phyloP scores from a whole-genome alignment of 64 coral and sea anemone genomes.

The Acropora tenuis region DNA sequence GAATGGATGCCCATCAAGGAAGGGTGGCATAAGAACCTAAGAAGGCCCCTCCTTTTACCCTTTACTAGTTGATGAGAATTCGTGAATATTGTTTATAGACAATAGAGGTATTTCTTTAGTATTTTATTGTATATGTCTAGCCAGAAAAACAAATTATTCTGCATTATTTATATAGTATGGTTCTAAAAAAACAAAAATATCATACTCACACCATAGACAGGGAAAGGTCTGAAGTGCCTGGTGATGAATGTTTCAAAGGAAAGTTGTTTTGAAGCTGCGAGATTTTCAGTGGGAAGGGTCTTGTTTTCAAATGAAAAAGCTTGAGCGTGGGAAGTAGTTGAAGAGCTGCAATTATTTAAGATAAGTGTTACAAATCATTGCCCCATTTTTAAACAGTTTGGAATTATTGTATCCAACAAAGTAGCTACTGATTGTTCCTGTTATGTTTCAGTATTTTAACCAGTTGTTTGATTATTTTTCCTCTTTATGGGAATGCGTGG shows the following conservation, averaged over 20 bases:
- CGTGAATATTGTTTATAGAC: slow-evolving; percentile 32
- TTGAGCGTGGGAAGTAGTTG: too few species aligned
- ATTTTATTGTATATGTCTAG: not conserved
- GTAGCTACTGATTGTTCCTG: not conserved
- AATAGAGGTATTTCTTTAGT: slow-evolving; percentile 29
- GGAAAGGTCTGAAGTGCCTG: too few species aligned
- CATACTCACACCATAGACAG: too few species aligned
- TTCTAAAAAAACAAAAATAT: not conserved
- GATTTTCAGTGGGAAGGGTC: too few species aligned
- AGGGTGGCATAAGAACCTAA: slow-evolving; percentile 51
- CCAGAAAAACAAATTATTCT: too few species aligned
- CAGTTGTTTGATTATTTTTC: not conserved
- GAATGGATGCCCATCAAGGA: too few species aligned
- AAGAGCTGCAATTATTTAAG: not conserved
- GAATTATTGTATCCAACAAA: not conserved
- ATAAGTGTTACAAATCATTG: not conserved
- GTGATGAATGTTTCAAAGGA: too few species aligned
- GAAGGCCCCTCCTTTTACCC: slow-evolving; percentile 49
- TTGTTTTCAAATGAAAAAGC: too few species aligned
- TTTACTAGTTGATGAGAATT: not conserved
- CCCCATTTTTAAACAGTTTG: not conserved
- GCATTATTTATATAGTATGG: not conserved
- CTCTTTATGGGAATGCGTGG: slow-evolving; percentile 45
- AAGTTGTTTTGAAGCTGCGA: too few species aligned
- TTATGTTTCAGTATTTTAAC: not conserved